These are phyloP conservation scores for Alosa alosa DNA, from an alignment of 2,113 vertebrate genomes.

Conservation along the genomic window DNA sequence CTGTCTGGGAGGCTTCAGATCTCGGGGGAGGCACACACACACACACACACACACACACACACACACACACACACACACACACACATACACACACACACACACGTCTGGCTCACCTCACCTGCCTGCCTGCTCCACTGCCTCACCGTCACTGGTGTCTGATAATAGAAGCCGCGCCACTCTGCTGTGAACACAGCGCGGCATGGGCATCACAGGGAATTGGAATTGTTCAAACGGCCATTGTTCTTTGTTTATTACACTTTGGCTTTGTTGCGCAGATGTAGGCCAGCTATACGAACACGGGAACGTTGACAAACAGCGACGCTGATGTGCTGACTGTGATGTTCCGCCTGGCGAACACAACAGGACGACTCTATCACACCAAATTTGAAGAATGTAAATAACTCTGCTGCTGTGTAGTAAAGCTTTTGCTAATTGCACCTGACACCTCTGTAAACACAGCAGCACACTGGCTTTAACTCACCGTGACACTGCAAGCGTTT, in stretches of 20 bases:
- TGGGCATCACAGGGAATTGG: slow-evolving; percentile 9
- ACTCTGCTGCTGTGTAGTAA: neutral
- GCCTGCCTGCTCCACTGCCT: slow-evolving; percentile 20
- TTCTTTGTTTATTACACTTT: slow-evolving; percentile 16
- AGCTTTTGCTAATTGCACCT: neutral
- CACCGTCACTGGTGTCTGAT: neutral
- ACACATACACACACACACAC: slow-evolving; percentile 43
- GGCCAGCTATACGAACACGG: neutral
- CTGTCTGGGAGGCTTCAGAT: slow-evolving; percentile 54
- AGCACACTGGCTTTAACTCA: neutral
- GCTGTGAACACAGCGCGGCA: neutral
- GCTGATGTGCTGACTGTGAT: neutral
- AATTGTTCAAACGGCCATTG: slow-evolving; percentile 8
- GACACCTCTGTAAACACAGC: neutral
- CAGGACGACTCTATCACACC: neutral
- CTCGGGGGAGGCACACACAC: slow-evolving; percentile 51
- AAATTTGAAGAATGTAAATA: neutral
- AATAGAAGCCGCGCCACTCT: neutral
- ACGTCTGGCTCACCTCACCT: slow-evolving; percentile 47
- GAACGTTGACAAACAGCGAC: neutral
- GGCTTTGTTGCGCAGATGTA: slow-evolving; percentile 1
- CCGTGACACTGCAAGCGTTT: neutral
- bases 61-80: slow-evolving; percentile 49
- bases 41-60: slow-evolving; percentile 40
- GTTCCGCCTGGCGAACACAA: neutral